phyloP scores from a whole-genome alignment of 2,113 vertebrate species.

The Psettodes erumei region DNA sequence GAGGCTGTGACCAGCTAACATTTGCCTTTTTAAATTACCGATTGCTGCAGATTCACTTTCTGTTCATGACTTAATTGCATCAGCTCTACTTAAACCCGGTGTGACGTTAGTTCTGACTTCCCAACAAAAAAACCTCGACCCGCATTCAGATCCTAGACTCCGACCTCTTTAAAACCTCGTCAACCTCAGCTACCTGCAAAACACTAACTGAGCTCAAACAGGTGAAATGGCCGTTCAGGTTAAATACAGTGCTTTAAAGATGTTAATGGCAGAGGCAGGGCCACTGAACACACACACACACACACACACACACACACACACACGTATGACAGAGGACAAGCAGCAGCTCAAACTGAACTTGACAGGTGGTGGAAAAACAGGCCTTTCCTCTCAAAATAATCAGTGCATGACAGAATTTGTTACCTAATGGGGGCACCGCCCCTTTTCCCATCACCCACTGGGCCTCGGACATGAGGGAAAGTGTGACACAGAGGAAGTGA shows the following conservation, averaged over 20 bases:
- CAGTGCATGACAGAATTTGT: conserved; percentile 4
- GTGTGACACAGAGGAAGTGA: conserved; percentile 54
- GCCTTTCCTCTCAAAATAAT: conserved; percentile 27
- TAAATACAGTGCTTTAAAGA: conserved; percentile 56
- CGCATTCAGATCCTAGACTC: neutral
- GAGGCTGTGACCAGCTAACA: no score
- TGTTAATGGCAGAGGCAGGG: conserved; percentile 52
- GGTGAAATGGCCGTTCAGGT: conserved; percentile 48
- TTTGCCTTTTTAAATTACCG: no score
- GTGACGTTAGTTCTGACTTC: neutral
- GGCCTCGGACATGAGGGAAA: conserved; percentile 44
- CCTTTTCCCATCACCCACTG: conserved; percentile 16
- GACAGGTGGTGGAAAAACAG: conserved; percentile 38
- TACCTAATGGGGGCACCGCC: neutral
- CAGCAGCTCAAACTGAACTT: conserved; percentile 30
- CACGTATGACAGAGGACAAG: conserved; percentile 19
- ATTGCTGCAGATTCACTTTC: neutral
- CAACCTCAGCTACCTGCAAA: neutral
- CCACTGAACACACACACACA: conserved; percentile 24
- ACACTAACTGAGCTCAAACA: conserved; percentile 22
- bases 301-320: neutral
- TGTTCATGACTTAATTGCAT: neutral
- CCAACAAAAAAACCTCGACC: neutral
- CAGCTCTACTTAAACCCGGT: neutral
- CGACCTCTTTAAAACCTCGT: neutral